Conservation (phyloP, 1,140 invertebrate genomes). For the Penaeus japonicus region DNA sequence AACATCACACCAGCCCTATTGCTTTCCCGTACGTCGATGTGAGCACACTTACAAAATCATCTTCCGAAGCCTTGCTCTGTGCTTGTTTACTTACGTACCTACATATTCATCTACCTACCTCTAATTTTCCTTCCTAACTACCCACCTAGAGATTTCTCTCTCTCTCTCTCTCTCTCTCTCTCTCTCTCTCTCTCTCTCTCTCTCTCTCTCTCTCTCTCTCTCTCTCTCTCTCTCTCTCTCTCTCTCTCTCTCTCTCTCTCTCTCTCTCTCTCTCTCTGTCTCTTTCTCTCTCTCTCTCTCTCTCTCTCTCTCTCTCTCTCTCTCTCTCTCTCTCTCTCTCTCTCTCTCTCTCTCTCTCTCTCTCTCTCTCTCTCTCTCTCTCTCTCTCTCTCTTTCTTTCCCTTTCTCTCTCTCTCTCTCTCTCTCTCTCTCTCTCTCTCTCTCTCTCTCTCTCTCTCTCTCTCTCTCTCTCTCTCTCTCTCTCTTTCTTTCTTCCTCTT, state of each 20-base stretch:
- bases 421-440: too few species aligned
- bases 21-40: too few species aligned
- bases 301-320: slow-evolving; percentile 25
- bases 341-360: background rate
- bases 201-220: background rate
- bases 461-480: too few species aligned
- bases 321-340: background rate
- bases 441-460: too few species aligned
- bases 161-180: background rate
- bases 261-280: background rate
- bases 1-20: too few species aligned
- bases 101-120: background rate
- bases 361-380: too few species aligned
- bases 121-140: background rate
- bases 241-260: too few species aligned
- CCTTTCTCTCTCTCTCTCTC: too few species aligned
- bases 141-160: background rate
- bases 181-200: background rate
- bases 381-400: too few species aligned
- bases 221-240: background rate
- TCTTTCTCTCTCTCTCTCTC: slow-evolving; percentile 19
- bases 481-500: too few species aligned
- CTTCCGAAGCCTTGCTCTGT: background rate
- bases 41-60: too few species aligned
- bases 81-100: background rate